Percentiles rank a stretch among this genome's conserved stretches.
phyloP scores from a whole-genome alignment of 1,140 invertebrate genomes.

The Maniola jurtina region DNA sequence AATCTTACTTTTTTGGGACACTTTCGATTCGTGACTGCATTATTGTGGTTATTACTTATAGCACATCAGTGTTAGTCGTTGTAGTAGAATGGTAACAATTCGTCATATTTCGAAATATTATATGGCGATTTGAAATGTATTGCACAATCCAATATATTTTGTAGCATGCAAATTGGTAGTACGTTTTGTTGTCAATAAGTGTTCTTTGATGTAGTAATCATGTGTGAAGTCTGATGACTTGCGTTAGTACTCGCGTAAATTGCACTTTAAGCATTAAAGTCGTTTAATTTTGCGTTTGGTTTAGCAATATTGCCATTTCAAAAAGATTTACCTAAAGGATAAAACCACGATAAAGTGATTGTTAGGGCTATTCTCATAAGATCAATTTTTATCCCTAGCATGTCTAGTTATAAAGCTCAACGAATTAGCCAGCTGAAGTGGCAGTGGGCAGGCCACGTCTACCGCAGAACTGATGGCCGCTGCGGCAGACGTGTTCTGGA shows the following conservation, averaged over 20 bases:
- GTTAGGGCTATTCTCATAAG: no score
- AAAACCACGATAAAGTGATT: no score
- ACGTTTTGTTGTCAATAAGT: constrained; percentile 15
- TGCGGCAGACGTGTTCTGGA: no score
- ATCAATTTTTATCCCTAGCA: no score
- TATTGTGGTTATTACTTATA: no score
- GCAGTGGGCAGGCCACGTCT: no score
- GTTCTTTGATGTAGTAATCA: constrained; percentile 22
- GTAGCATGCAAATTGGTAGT: constrained; percentile 22
- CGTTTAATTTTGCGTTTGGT: constrained; percentile 4
- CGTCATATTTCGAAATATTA: constrained; percentile 29
- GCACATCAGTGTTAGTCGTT: no score
- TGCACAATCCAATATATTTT: constrained; percentile 21
- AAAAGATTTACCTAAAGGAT: background rate
- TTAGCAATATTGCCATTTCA: background rate
- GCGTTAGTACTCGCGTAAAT: background rate
- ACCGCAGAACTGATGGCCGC: no score
- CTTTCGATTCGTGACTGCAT: no score
- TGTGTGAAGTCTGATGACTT: constrained; percentile 8
- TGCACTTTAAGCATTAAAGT: constrained; percentile 5
- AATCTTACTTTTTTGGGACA: no score
- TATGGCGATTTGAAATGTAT: constrained; percentile 22
- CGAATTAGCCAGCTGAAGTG: no score
- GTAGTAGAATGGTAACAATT: constrained; percentile 21
- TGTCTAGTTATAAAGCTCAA: no score